Percentiles rank a stretch among this genome's conserved stretches.
Evolutionary conservation across 2,888 invertebrate genomes (phyloP).

Genomic region (Eremobia ochroleuca): DNA sequence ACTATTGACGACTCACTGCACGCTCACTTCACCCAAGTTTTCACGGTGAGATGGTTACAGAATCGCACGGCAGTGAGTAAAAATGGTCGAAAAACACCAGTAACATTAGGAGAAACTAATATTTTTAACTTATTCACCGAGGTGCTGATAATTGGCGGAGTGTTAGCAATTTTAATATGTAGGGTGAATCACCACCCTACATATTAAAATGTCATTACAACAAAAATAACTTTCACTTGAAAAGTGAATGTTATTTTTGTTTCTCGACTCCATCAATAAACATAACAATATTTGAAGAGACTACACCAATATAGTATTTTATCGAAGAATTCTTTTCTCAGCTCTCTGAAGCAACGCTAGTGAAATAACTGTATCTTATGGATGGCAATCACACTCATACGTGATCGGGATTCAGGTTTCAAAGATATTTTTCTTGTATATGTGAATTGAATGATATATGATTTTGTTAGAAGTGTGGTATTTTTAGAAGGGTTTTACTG

Average conservation of each 20-base stretch:
- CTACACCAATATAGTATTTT: constrained; percentile 8
- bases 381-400: constrained; percentile 40
- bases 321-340: constrained; percentile 4
- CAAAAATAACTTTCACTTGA: too few relatives aligned
- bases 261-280: not conserved
- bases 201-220: not conserved
- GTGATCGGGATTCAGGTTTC: constrained; percentile 42
- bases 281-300: constrained; percentile 21
- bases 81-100: too few relatives aligned
- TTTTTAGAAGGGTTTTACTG: not conserved
- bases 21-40: too few relatives aligned
- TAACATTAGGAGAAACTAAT: too few relatives aligned
- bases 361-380: constrained; percentile 50
- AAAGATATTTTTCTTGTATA: constrained; percentile 14
- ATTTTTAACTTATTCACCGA: too few relatives aligned
- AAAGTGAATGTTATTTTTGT: not conserved
- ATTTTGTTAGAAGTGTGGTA: constrained; percentile 2
- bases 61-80: too few relatives aligned
- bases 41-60: too few relatives aligned
- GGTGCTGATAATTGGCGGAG: too few relatives aligned
- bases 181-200: too few relatives aligned
- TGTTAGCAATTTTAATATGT: too few relatives aligned
- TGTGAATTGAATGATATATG: constrained; percentile 34
- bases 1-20: too few relatives aligned
- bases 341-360: constrained; percentile 27